Evolutionary conservation across 2,797 vertebrate species (phyloP).

Genomic region (Miichthys miiuy): DNA sequence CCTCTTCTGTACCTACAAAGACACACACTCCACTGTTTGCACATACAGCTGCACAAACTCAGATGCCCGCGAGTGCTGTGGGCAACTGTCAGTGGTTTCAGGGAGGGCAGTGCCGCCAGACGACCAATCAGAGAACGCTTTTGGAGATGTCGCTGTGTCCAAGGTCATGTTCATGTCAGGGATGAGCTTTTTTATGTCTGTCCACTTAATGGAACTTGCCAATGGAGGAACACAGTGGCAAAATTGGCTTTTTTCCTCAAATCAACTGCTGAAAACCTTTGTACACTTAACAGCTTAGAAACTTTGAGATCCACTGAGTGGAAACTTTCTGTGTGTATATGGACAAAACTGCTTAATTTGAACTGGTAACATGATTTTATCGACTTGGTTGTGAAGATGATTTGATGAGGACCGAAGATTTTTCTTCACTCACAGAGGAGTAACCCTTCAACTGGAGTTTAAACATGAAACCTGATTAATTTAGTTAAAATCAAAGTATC

Average conservation of each 20-base stretch:
- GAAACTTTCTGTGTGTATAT: background rate
- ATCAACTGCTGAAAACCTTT: background rate
- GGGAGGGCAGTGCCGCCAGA: conserved; percentile 60
- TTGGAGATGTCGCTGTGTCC: conserved; percentile 45
- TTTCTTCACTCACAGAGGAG: background rate
- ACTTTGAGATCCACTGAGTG: background rate
- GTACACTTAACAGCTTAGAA: background rate
- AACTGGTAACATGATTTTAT: background rate
- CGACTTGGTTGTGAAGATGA: background rate
- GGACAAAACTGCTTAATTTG: background rate
- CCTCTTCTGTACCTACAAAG: conserved; percentile 4
- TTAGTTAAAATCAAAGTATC: background rate
- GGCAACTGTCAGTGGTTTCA: conserved; percentile 4
- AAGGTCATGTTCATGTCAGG: conserved; percentile 64
- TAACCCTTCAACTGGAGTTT: background rate
- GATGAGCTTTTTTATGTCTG: conserved; percentile 51
- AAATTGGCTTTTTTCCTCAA: background rate
- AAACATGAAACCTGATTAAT: background rate
- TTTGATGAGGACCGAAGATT: background rate
- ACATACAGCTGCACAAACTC: conserved; percentile 14
- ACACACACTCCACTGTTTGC: conserved; percentile 36
- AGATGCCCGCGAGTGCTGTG: background rate
- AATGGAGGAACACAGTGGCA: background rate
- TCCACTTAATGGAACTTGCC: conserved; percentile 24
- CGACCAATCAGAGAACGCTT: conserved; percentile 64